phyloP scores from a whole-genome alignment of 1,140 invertebrate species.

The Palaemon carinicauda region DNA sequence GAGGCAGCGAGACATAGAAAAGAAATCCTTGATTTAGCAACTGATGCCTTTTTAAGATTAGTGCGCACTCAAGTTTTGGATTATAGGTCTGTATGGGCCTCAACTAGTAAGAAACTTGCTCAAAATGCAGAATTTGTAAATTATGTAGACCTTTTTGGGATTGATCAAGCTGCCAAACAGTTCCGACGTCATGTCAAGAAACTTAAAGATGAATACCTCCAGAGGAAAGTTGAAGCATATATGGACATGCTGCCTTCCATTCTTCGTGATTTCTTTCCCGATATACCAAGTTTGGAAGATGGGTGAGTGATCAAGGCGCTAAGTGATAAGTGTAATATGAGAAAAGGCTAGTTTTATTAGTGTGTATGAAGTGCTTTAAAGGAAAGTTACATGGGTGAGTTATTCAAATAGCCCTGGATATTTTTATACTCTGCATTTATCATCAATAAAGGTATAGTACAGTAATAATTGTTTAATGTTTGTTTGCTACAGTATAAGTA shows the following conservation, averaged over 20 bases:
- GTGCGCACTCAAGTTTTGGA: conserved; percentile 71
- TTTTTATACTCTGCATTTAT: no score
- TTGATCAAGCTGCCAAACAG: conserved; percentile 81
- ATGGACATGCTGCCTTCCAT: conserved; percentile 82
- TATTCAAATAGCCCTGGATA: no score
- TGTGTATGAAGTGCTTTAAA: no score
- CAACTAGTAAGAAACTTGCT: conserved; percentile 84
- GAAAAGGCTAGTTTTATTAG: no score
- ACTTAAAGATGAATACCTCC: conserved; percentile 85
- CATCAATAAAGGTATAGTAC: no score
- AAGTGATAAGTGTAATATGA: neutral
- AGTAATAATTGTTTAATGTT: no score
- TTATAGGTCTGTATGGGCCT: conserved; percentile 85
- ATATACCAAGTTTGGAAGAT: conserved; percentile 78
- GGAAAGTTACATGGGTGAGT: no score
- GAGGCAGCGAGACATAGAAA: conserved; percentile 87
- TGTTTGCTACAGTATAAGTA: no score
- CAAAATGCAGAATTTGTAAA: conserved; percentile 84
- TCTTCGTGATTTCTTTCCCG: conserved; percentile 83
- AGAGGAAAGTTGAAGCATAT: conserved; percentile 81
- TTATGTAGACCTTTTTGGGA: conserved; percentile 89
- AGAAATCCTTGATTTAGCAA: conserved; percentile 87
- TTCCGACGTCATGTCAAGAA: conserved; percentile 85
- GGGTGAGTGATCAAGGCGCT: conserved; percentile 70
- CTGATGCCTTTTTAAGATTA: conserved; percentile 80